phyloP scores from a whole-genome alignment of 1,140 invertebrate genomes.

The Trichogramma pretiosum region DNA sequence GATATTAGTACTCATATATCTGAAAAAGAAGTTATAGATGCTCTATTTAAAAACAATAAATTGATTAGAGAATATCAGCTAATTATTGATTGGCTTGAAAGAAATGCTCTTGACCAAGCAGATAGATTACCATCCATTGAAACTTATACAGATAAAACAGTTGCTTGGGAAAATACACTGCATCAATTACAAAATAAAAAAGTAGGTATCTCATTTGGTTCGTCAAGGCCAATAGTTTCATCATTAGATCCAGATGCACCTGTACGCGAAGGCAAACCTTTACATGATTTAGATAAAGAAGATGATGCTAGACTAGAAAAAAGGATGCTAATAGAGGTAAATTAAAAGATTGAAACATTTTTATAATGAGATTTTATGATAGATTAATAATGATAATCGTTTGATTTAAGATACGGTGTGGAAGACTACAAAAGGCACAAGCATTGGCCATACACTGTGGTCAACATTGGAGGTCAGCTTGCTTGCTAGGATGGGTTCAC shows the following conservation, averaged over 20 bases:
- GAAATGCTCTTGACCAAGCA: conserved; percentile 64
- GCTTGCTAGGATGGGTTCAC: conserved; percentile 81
- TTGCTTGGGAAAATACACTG: conserved; percentile 86
- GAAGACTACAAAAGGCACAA: conserved; percentile 75
- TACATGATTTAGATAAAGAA: conserved; percentile 83
- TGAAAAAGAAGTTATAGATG: conserved; percentile 56
- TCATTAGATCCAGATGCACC: conserved; percentile 91
- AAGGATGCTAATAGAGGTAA: conserved; percentile 42
- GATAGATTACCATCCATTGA: conserved; percentile 55
- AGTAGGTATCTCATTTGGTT: conserved; percentile 47
- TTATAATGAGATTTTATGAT: neutral
- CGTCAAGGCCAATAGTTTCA: conserved; percentile 55
- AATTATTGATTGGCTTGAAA: conserved; percentile 88
- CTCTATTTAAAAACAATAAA: conserved; percentile 56
- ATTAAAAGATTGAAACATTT: neutral
- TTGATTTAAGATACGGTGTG: conserved; percentile 65
- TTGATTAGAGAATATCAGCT: conserved; percentile 70
- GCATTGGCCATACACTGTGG: conserved; percentile 74
- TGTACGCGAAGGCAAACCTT: conserved; percentile 62
- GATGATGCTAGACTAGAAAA: conserved; percentile 72
- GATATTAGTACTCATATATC: conserved; percentile 37
- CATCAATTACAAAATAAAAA: conserved; percentile 61
- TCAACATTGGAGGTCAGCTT: conserved; percentile 81
- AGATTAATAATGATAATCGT: conserved; percentile 22
- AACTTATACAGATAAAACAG: conserved; percentile 65